Evolutionary conservation across 2,888 invertebrate genomes (phyloP), one percentile per base, ranked within the genome.

Genomic region (Lissonota sp.): DNA sequence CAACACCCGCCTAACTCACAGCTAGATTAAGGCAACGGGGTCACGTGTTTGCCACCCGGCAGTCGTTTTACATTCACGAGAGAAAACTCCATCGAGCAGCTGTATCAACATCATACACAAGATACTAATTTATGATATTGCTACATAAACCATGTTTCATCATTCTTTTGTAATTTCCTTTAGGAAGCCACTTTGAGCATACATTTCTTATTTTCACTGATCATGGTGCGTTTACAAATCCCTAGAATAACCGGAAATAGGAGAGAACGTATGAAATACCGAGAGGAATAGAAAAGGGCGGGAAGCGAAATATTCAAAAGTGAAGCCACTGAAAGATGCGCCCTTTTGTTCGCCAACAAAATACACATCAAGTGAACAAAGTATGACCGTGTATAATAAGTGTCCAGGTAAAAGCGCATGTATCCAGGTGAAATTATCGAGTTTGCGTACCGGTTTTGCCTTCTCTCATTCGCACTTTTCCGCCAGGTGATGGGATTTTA

Each of bases 1-100:
- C 62, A 76, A 76, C 71, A 80, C 75, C 80, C 80, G 71, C 71
- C 55, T 55, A 2, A 55, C 44, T 26, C 64, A 71, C 74, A 64
- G 85, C 87, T 90, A 89, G 89, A 91, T 91, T 90, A 91, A 91
- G 91, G 90, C 89, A 91, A 91, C 85, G 88, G 86, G 91, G 91
- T 91, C 91, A 88, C 86, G 83, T 86, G 66, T 74, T 49, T 64
- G 85, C 85, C 84, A 79, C 82, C 58, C 80, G 76, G 82, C 76
- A 80, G 73, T 64, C 12, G 46, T 26, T 64, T 60, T 64, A 64
- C 51, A 40, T 55, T 66, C 79, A 58, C 73, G 53, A 79, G 66
- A 71, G 71, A 70, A 74, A 79, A 63, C 42, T 66, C 46, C 60
- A 66, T 74, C 62, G 60, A 49, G 46, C 71, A 80, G 67, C 67